Evolutionary conservation across 2,888 invertebrate species (phyloP), one percentile per base, ranked within the genome.

Genomic region (Lochmaea crataegi): DNA sequence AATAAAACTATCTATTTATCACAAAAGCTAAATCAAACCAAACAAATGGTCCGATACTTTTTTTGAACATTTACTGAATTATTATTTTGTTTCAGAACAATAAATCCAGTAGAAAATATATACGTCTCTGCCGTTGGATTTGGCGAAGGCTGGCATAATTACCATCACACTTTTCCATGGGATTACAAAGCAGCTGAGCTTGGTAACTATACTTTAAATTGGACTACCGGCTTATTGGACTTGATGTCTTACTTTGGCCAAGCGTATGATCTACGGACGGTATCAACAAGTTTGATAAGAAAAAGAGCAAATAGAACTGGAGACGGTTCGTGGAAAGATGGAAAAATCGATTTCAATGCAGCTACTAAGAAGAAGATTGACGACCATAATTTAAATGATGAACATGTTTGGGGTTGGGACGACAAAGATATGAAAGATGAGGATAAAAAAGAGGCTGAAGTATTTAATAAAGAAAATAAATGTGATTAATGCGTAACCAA

Each of bases 81-180:
- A 22, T 9, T 12, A 11, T 41, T 32, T 26, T 22, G 12, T 67
- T 48, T 7, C 82, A 94, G 94, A 82, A 90, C 90, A 75, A 92
- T 94, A 53, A 92, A 91, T 63, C 91, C 94, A 0, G 92, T 91
- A 7, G 94, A 94, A 82, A 94, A 92, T 81, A 84, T 91, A 11
- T 87, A 90, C 7, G 94, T 94, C 0, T 92, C 94, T 16, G 86
- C 94, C 63, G 91, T 93, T 11, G 93, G 94, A 0, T 85, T 94
- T 18, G 94, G 94, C 0, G 94, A 94, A 83, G 94, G 94, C n/a
- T 94, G 94, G 94, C 94, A 94, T 85, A 94, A 94, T 85, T 94
- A 92, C 83, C 94, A 94, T 83, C 94, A 94, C 84, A 94, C 93
- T n/a, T 93, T 93, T 83, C 91, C 87, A 0, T 90, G 88, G 88